Conservation (phyloP, 2,888 invertebrate species). For the Cerastoderma edule region DNA sequence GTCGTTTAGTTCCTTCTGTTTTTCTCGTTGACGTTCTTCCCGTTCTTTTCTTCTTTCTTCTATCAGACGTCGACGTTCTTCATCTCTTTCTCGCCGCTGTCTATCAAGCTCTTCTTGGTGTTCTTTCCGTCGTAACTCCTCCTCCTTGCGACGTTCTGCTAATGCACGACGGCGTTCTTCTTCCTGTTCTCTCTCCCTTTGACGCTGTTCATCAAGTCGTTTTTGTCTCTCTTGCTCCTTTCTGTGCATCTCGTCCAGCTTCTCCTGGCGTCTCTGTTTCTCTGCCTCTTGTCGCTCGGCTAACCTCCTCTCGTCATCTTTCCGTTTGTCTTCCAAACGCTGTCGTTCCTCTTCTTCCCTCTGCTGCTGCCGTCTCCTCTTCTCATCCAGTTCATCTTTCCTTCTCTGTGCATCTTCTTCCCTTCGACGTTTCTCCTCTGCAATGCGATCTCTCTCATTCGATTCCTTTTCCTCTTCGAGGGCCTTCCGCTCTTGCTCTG, state of each 20-base stretch:
- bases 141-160: neutral
- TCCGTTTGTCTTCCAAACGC: neutral
- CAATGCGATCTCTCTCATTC: conserved; percentile 11
- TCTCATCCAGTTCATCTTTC: conserved; percentile 5
- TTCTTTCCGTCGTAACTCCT: neutral
- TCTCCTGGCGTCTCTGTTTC: neutral
- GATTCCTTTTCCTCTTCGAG: neutral
- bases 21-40: neutral
- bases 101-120: neutral
- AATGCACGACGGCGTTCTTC: neutral
- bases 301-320: neutral
- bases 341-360: neutral
- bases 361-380: neutral
- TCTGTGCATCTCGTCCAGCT: neutral
- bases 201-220: neutral
- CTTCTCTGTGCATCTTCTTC: conserved; percentile 8
- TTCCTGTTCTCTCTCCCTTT: neutral
- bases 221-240: neutral
- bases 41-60: conserved; percentile 1
- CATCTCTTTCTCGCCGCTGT: neutral
- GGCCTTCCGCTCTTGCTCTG: neutral
- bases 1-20: neutral
- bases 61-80: conserved; percentile 9
- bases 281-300: neutral
- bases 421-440: neutral